Conservation (phyloP, 92 coral and sea anemone species). For the Porites evermanni region DNA sequence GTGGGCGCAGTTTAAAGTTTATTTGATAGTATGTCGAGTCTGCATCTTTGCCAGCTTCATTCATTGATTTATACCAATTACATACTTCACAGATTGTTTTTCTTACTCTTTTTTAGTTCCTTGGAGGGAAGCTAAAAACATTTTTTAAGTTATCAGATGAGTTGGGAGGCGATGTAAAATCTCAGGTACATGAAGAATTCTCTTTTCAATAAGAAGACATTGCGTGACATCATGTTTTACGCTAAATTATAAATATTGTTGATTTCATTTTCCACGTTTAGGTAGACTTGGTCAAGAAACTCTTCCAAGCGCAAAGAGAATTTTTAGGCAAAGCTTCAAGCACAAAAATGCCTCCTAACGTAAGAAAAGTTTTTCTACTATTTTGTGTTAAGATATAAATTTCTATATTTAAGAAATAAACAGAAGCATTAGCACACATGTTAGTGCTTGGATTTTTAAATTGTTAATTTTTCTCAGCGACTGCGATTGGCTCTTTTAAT, state of each 20-base stretch:
- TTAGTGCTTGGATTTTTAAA: not conserved
- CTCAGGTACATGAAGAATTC: slow-evolving; percentile 47
- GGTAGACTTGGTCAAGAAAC: slow-evolving; percentile 68
- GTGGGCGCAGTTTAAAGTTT: slow-evolving; percentile 7
- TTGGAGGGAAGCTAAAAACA: slow-evolving; percentile 58
- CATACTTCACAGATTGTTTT: not conserved
- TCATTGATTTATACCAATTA: not conserved
- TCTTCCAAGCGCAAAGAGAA: slow-evolving; percentile 60
- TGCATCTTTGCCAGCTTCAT: slow-evolving; percentile 11
- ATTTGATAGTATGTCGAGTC: not conserved
- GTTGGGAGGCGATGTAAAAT: slow-evolving; percentile 75
- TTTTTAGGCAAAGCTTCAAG: slow-evolving; percentile 65
- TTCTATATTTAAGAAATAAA: not conserved
- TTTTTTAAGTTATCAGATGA: slow-evolving; percentile 68
- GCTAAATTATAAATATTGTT: not conserved
- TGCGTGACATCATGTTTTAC: slow-evolving; percentile 30
- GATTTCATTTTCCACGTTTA: slow-evolving; percentile 19
- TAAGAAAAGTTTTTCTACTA: not conserved
- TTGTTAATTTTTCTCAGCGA: not conserved
- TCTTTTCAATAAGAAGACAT: not conserved
- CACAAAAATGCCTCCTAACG: slow-evolving; percentile 64
- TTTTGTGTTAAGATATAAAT: not conserved
- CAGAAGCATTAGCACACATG: not conserved
- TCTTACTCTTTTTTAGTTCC: slow-evolving; percentile 40
- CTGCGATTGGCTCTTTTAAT: not conserved